These are phyloP conservation scores for Drosophila putrida DNA, from an alignment of 2,888 invertebrate species.

Conservation along the genomic window DNA sequence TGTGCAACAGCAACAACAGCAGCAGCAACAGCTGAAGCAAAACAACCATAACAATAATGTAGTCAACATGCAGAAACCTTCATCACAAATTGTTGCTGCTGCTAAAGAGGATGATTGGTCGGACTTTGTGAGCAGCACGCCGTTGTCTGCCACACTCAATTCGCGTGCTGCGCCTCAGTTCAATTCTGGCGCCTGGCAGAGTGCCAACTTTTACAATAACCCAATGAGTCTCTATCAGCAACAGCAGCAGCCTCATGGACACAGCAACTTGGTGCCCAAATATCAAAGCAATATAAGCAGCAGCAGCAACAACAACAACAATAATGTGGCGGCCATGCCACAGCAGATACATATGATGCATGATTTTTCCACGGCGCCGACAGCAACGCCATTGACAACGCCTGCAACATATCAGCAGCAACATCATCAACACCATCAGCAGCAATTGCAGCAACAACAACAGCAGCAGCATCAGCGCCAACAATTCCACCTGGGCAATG, in stretches of 20 bases:
- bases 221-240: conserved; percentile 83
- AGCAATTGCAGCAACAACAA: conserved; percentile 38
- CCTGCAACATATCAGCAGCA: conserved; percentile 60
- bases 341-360: conserved; percentile 84
- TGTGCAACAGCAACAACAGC: conserved; percentile 46
- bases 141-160: conserved; percentile 55
- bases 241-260: conserved; percentile 60
- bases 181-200: conserved; percentile 84
- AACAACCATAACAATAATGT: conserved; percentile 56
- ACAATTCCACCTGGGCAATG: conserved; percentile 80
- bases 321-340: conserved; percentile 58
- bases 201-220: conserved; percentile 84
- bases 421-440: conserved; percentile 55
- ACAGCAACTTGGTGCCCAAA: conserved; percentile 73
- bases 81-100: conserved; percentile 19
- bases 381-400: conserved; percentile 21
- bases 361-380: conserved; percentile 81
- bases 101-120: conserved; percentile 87
- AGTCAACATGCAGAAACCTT: conserved; percentile 27
- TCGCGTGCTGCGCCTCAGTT: conserved; percentile 73
- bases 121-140: conserved; percentile 87
- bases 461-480: conserved; percentile 53
- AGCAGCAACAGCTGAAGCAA: conserved; percentile 27
- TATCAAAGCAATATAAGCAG: conserved; percentile 48
- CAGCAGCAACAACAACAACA: conserved; percentile 56